phyloP scores from a whole-genome alignment of 2,797 vertebrate genomes.

The Phalanger gymnotis region DNA sequence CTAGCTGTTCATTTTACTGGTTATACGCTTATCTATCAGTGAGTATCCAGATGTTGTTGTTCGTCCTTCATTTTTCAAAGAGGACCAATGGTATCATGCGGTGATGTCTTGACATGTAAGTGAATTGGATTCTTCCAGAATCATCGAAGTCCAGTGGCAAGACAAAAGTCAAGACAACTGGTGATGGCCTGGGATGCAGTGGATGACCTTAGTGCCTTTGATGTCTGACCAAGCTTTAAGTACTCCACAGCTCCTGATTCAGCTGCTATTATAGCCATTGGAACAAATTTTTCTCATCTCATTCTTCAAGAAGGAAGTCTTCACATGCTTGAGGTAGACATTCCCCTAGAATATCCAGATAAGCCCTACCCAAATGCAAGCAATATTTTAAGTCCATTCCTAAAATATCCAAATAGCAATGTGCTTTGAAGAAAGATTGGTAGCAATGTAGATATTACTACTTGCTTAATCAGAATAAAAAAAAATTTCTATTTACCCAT shows the following conservation, averaged over 20 bases:
- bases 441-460: neutral
- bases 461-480: neutral
- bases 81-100: neutral
- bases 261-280: neutral
- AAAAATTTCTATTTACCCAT: neutral
- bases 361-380: neutral
- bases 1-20: neutral
- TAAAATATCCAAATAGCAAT: neutral
- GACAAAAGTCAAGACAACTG: neutral
- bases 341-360: neutral
- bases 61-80: neutral
- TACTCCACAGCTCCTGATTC: neutral
- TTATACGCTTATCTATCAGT: neutral
- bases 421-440: constrained; percentile 6
- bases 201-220: neutral
- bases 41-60: neutral
- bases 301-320: neutral
- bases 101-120: neutral
- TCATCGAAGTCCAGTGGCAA: neutral
- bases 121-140: neutral
- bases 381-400: neutral
- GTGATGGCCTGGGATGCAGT: neutral
- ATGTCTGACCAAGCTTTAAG: neutral
- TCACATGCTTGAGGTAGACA: neutral
- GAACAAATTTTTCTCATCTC: neutral